Percentiles rank a stretch among this genome's conserved stretches.
Evolutionary conservation across 2,888 invertebrate genomes (phyloP).

Genomic region (Heliconius ethilla): DNA sequence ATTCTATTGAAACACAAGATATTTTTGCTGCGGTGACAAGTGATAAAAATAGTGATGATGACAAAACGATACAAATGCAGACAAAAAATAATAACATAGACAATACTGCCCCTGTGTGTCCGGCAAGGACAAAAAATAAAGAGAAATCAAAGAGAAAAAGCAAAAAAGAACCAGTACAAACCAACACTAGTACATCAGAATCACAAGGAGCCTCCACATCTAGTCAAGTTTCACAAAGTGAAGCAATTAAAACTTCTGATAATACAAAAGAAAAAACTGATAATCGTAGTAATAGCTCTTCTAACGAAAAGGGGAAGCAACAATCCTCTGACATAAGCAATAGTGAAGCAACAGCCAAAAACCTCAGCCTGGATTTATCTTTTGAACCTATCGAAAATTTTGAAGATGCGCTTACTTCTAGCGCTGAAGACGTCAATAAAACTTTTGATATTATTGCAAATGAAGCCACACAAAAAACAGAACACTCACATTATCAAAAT

Average conservation of each 20-base stretch:
- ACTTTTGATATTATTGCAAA: slow-evolving; percentile 72
- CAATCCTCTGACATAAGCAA: slow-evolving; percentile 48
- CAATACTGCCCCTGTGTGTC: slow-evolving; percentile 55
- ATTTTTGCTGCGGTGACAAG: background rate
- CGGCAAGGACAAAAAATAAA: slow-evolving; percentile 70
- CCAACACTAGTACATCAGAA: slow-evolving; percentile 32
- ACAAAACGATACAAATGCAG: background rate
- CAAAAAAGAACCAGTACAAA: slow-evolving; percentile 56
- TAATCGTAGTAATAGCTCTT: slow-evolving; percentile 47
- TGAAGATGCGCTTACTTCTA: slow-evolving; percentile 75
- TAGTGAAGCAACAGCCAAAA: slow-evolving; percentile 36
- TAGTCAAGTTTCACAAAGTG: slow-evolving; percentile 43
- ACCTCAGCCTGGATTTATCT: slow-evolving; percentile 38
- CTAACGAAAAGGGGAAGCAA: slow-evolving; percentile 64
- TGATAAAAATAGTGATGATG: background rate
- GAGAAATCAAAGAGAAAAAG: slow-evolving; percentile 69
- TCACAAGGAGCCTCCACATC: slow-evolving; percentile 38
- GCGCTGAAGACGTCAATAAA: slow-evolving; percentile 70
- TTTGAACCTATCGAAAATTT: slow-evolving; percentile 73
- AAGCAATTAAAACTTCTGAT: slow-evolving; percentile 55
- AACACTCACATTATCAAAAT: slow-evolving; percentile 47
- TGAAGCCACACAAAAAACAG: slow-evolving; percentile 58
- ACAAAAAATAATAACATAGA: slow-evolving; percentile 14
- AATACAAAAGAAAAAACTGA: slow-evolving; percentile 52
- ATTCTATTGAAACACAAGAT: background rate